Percentiles rank a stretch among this genome's conserved stretches.
phyloP scores from a whole-genome alignment of 92 coral and sea anemone species.

The Ricordea florida region DNA sequence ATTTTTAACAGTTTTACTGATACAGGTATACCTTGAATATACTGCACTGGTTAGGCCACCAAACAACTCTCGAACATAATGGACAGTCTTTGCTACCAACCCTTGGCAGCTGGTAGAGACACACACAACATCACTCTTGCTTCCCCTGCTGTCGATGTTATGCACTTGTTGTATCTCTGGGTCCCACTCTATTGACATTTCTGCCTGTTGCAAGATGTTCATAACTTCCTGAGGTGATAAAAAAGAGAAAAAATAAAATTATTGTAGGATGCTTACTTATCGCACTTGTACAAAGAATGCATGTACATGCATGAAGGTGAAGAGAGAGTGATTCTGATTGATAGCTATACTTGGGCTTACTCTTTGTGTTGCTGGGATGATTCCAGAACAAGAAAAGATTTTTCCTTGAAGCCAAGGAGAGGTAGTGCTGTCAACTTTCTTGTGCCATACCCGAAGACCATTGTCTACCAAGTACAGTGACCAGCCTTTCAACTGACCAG shows the following conservation, averaged over 20 bases:
- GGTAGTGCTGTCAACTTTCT: not conserved
- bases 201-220: constrained; percentile 60
- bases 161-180: constrained; percentile 59
- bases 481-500: constrained; percentile 48
- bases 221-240: constrained; percentile 59
- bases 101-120: constrained; percentile 32
- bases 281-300: not conserved
- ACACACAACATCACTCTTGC: constrained; percentile 77
- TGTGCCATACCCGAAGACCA: constrained; percentile 80
- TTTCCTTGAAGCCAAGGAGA: constrained; percentile 64
- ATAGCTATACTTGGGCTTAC: constrained; percentile 26
- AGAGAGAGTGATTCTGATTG: not conserved
- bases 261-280: not conserved
- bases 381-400: constrained; percentile 69
- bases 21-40: constrained; percentile 51
- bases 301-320: too few species aligned
- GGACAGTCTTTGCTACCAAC: constrained; percentile 1
- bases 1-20: not conserved
- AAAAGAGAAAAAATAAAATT: not conserved
- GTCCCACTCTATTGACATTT: constrained; percentile 73
- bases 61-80: constrained; percentile 6
- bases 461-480: constrained; percentile 55
- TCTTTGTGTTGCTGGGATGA: constrained; percentile 71
- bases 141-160: constrained; percentile 50
- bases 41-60: constrained; percentile 44